These are phyloP conservation scores for Odontomyia ornata DNA, from an alignment of 2,888 invertebrate genomes.

Conservation along the genomic window DNA sequence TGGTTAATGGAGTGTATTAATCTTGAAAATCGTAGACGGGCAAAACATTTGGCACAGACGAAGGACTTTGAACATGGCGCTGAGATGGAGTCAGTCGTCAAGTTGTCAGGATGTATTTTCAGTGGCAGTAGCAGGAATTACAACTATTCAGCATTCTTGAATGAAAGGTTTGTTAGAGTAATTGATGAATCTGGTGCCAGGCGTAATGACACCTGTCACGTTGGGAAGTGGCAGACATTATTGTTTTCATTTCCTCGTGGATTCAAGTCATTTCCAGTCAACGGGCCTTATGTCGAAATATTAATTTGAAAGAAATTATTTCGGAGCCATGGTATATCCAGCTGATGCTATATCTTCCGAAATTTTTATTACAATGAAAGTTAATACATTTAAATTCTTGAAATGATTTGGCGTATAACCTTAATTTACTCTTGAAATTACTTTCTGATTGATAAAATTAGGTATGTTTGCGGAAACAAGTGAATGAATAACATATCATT, in stretches of 20 bases:
- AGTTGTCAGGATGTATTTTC: not conserved
- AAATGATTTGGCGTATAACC: no score
- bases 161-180: conserved; percentile 12
- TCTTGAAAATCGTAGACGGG: conserved; percentile 17
- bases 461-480: no score
- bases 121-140: conserved; percentile 22
- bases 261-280: not conserved
- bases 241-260: not conserved
- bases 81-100: no score
- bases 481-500: no score
- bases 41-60: conserved; percentile 30
- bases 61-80: not conserved
- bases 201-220: conserved; percentile 16
- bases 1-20: conserved; percentile 40
- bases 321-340: no score
- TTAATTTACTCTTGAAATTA: no score
- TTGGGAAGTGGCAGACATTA: not conserved
- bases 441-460: no score
- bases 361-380: no score
- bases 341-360: no score
- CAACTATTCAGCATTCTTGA: conserved; percentile 23
- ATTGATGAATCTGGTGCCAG: not conserved
- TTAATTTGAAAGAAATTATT: no score
- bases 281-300: no score
- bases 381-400: no score